Conservation (phyloP, 2,113 vertebrate species). For the Oreochromis tanganicae region DNA sequence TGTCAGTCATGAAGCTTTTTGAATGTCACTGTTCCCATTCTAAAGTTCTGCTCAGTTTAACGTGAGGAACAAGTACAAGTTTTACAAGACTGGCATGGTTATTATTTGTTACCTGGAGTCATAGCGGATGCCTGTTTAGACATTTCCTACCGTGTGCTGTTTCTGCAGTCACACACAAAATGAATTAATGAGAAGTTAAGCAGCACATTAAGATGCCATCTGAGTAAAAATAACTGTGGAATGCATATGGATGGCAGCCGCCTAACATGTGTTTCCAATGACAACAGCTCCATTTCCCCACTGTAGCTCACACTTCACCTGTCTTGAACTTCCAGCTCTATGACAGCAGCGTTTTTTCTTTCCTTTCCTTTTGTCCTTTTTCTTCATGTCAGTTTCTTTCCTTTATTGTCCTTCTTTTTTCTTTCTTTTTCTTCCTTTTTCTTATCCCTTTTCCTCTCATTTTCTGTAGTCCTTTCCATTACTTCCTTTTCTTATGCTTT, state of each 20-base stretch:
- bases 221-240: background rate
- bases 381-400: background rate
- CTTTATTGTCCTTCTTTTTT: background rate
- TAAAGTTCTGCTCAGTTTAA: background rate
- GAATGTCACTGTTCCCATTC: background rate
- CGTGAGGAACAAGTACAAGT: background rate
- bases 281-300: background rate
- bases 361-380: accelerated
- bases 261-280: conserved; percentile 8
- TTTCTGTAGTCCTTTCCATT: background rate
- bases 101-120: background rate
- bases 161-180: background rate
- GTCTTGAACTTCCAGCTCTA: background rate
- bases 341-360: background rate
- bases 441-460: background rate
- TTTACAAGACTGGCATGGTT: background rate
- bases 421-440: background rate
- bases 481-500: background rate
- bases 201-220: background rate
- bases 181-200: background rate
- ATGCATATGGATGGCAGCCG: background rate
- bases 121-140: background rate
- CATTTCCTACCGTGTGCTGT: background rate
- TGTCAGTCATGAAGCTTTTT: background rate
- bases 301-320: background rate